Conservation (phyloP, 2,113 vertebrate species). For the Phrynocephalus versicolor region DNA sequence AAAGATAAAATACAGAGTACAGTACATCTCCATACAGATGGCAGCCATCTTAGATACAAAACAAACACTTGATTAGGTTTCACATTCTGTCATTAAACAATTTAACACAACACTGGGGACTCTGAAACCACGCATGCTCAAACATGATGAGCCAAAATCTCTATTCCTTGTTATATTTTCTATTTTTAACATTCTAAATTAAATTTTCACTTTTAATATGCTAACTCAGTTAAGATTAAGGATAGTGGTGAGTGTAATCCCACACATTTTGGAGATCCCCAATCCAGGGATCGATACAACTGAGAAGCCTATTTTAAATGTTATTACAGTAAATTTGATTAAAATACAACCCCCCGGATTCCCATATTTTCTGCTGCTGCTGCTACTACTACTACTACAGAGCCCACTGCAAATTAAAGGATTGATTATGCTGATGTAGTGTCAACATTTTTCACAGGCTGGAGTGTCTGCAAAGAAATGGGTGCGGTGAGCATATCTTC, state of each 20-base stretch:
- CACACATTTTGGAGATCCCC: background rate
- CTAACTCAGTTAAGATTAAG: background rate
- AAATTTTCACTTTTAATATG: background rate
- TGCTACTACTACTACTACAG: too few species aligned
- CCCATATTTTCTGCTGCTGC: too few species aligned
- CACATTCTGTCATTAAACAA: background rate
- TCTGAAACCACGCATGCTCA: background rate
- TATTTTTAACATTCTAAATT: too few species aligned
- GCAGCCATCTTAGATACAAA: background rate
- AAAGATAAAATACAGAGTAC: background rate
- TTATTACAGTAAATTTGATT: background rate
- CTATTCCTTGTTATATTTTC: background rate
- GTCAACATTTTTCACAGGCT: background rate
- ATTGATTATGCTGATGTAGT: fast-evolving
- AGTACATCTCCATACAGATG: too few species aligned
- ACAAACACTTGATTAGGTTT: background rate
- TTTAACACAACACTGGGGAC: background rate
- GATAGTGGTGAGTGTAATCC: background rate
- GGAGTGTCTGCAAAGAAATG: background rate
- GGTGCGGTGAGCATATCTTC: slow-evolving; percentile 12
- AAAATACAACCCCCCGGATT: too few species aligned
- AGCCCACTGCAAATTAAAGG: background rate
- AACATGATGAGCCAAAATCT: background rate
- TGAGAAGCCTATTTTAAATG: too few species aligned
- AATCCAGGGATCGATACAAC: background rate